Percentiles rank a stretch among this genome's conserved stretches.
These are phyloP conservation scores for Tachuris rubrigastra DNA, from an alignment of 2,113 vertebrate genomes.

Conservation along the genomic window DNA sequence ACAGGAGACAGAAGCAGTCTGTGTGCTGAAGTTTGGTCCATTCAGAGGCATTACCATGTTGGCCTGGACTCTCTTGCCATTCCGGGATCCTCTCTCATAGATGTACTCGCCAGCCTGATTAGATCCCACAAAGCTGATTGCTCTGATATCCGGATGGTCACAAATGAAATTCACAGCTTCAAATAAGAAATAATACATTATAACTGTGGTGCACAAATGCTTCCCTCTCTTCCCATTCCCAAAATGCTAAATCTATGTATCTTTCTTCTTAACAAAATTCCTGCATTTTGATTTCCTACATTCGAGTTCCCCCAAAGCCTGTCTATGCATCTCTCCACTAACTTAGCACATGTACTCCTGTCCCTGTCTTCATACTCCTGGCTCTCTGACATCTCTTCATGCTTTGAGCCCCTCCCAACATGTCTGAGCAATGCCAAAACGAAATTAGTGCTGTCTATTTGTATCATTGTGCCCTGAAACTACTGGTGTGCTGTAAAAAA, in stretches of 20 bases:
- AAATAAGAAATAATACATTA: conserved; percentile 58
- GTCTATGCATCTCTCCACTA: neutral
- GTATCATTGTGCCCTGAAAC: neutral
- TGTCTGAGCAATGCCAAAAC: neutral
- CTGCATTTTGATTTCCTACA: neutral
- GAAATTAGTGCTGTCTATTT: neutral
- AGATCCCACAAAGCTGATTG: conserved; percentile 98
- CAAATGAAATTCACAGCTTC: conserved; percentile 95
- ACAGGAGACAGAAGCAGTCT: neutral
- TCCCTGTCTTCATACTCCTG: neutral
- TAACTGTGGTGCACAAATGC: neutral
- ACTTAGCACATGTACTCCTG: neutral
- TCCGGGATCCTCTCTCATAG: conserved; percentile 91
- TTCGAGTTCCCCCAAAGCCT: neutral
- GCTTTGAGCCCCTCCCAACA: neutral
- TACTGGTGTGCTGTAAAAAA: neutral
- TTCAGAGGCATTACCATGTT: conserved; percentile 86
- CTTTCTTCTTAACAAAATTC: neutral
- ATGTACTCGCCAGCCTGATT: conserved; percentile 97
- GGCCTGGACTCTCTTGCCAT: conserved; percentile 96
- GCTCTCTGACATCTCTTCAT: neutral
- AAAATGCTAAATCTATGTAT: neutral
- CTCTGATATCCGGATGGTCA: conserved; percentile 93
- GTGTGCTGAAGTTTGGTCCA: neutral
- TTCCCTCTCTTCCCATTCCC: neutral